Evolutionary conservation across 2,888 invertebrate genomes (phyloP), one percentile per base, ranked within the genome.

Genomic region (Noctuana brunneofusca): DNA sequence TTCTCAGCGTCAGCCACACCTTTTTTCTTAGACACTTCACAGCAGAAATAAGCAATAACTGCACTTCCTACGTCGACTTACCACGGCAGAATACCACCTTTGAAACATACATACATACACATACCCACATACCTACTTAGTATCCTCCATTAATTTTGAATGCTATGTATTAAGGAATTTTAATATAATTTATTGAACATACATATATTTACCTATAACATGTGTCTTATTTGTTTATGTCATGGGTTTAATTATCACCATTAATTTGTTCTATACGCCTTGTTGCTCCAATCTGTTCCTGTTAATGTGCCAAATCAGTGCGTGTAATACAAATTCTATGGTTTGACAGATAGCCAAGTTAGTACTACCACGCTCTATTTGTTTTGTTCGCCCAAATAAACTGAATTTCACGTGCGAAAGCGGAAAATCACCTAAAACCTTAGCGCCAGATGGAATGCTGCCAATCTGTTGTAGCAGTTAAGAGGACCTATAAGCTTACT

Each of bases 391-490:
- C 58, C 50, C 56, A 56, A 66, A 70, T 71, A 68, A 59, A 68
- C 66, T 65, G 58, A 60, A 63, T 58, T 71, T 68, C 69, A 69
- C 71, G 62, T 68, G 69, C 70, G 75, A 78, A 80, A 80, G 80
- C 78, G 88, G 89, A 89, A 87, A 87, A 87, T 85, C 79, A 83
- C 83, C 64, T 66, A 64, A n/a, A 63, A 65, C 64, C 56, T 50
- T 72, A 75, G 76, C 82, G 85, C 83, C 86, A 86, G 77, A 80
- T 89, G 89, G 87, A 80, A 64, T 50, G 12, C 0, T 76, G 89
- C 89, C 89, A 88, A 78, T 54, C 72, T 74, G 71, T 74, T 18
- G 46, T 46, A 46, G 20, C 14, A 46, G 46, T 46, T 35, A 35
- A 35, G 35, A 12, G 35, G 3, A n/a, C 12, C n/a, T 35, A n/a